phyloP scores from a whole-genome alignment of 2,797 vertebrate genomes.

The Hylomyscus alleni region DNA sequence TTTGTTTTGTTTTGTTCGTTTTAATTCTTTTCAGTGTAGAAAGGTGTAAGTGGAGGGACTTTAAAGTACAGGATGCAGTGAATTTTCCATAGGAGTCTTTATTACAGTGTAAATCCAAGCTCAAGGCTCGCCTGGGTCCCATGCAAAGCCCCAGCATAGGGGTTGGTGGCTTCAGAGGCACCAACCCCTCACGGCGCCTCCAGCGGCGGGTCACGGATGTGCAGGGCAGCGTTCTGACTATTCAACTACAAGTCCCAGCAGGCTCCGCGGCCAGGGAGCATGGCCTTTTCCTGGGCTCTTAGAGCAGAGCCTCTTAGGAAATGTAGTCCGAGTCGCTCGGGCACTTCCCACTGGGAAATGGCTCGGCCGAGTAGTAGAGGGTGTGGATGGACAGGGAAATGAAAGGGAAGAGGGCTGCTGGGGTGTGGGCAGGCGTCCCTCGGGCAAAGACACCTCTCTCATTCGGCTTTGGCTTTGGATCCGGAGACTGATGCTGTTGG shows the following conservation, averaged over 20 bases:
- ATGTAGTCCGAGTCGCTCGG: constrained; percentile 69
- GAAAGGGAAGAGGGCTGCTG: constrained; percentile 1
- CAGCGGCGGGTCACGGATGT: constrained; percentile 55
- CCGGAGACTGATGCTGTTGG: constrained; percentile 78
- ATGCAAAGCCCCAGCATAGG: constrained; percentile 80
- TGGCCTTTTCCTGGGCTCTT: constrained; percentile 53
- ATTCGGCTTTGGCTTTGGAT: constrained; percentile 86
- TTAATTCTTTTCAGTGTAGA: constrained; percentile 11
- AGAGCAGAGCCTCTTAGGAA: constrained; percentile 78
- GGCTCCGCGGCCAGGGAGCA: constrained; percentile 35
- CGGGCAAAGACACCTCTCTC: constrained; percentile 38
- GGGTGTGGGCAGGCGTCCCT: constrained; percentile 55
- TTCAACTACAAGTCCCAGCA: constrained; percentile 79
- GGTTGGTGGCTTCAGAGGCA: constrained; percentile 57
- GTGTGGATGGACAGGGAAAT: not conserved
- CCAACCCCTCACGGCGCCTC: constrained; percentile 61
- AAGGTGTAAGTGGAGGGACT: constrained; percentile 25
- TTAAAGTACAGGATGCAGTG: constrained; percentile 69
- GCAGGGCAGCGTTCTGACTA: constrained; percentile 57
- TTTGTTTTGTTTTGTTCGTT: no score
- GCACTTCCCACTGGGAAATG: constrained; percentile 29
- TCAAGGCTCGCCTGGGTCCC: constrained; percentile 79
- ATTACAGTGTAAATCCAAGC: constrained; percentile 87
- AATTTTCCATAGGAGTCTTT: constrained; percentile 86
- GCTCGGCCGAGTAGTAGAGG: not conserved